Percentiles rank a stretch among this genome's conserved stretches.
These are phyloP conservation scores for Clunio marinus DNA, from an alignment of 2,888 invertebrate species.

Conservation along the genomic window DNA sequence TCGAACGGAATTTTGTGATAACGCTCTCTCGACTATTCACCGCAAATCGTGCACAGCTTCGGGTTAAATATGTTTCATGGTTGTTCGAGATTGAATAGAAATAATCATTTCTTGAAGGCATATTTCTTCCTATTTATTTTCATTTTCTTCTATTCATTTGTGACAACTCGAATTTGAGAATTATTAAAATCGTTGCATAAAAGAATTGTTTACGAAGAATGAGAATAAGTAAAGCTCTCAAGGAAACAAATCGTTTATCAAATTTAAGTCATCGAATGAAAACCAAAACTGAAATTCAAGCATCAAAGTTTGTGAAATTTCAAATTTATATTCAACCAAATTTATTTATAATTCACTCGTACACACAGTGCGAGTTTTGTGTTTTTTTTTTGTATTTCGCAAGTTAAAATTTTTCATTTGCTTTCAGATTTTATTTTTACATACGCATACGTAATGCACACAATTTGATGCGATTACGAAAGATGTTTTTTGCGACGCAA, in stretches of 20 bases:
- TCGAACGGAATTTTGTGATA: conserved; percentile 27
- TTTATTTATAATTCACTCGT: conserved; percentile 4
- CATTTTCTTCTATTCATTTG: background rate
- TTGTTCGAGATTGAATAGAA: background rate
- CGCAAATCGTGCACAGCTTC: conserved; percentile 26
- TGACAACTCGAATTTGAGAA: background rate
- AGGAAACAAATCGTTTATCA: background rate
- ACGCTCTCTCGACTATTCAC: conserved; percentile 12
- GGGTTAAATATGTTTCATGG: background rate
- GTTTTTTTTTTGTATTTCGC: too few species aligned
- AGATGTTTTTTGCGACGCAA: background rate
- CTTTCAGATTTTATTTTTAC: conserved; percentile 2
- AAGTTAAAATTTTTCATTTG: background rate
- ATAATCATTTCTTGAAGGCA: too few species aligned
- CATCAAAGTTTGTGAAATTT: background rate
- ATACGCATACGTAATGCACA: conserved; percentile 27
- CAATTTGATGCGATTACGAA: conserved; percentile 18
- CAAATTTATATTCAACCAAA: background rate
- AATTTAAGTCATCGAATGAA: background rate
- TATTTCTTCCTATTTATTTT: too few species aligned
- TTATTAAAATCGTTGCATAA: background rate
- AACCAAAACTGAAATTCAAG: background rate
- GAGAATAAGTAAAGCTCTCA: background rate
- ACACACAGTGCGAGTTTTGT: background rate
- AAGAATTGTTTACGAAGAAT: background rate